phyloP scores from a whole-genome alignment of 2,888 invertebrate species.

The Panorpa germanica region DNA sequence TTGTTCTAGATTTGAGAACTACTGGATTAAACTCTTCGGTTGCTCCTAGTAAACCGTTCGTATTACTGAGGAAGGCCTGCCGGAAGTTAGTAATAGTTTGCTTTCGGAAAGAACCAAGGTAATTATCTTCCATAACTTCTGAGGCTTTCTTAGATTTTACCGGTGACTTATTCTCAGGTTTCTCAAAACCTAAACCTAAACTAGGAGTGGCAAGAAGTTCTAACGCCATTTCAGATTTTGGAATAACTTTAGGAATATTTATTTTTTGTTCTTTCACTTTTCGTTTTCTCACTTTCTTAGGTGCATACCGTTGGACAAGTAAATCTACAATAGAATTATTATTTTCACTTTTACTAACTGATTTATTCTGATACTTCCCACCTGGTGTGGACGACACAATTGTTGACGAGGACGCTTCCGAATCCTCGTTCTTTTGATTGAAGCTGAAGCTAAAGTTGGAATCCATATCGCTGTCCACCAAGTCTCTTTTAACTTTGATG shows the following conservation, averaged over 20 bases:
- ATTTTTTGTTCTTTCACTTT: slow-evolving; percentile 34
- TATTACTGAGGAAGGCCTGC: slow-evolving; percentile 43
- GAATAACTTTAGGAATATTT: slow-evolving; percentile 31
- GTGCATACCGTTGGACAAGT: slow-evolving; percentile 43
- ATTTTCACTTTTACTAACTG: slow-evolving; percentile 24
- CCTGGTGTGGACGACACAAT: slow-evolving; percentile 40
- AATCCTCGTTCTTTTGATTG: slow-evolving; percentile 38
- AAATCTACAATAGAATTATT: slow-evolving; percentile 42
- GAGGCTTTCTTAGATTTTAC: slow-evolving; percentile 22
- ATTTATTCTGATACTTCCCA: too few relatives aligned
- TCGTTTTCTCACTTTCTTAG: slow-evolving; percentile 32
- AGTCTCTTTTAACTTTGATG: slow-evolving; percentile 24
- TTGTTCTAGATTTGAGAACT: slow-evolving; percentile 51
- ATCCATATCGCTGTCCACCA: slow-evolving; percentile 42
- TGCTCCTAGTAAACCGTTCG: slow-evolving; percentile 33
- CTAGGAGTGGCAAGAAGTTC: slow-evolving; percentile 47
- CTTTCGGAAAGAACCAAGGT: slow-evolving; percentile 44
- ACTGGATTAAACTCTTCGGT: slow-evolving; percentile 47
- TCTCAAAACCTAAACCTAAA: slow-evolving; percentile 27
- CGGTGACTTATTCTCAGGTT: too few relatives aligned
- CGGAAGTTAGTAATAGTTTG: slow-evolving; percentile 47
- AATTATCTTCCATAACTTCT: slow-evolving; percentile 33
- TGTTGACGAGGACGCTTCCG: slow-evolving; percentile 46
- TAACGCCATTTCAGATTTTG: slow-evolving; percentile 31
- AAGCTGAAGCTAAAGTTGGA: slow-evolving; percentile 45